These are phyloP conservation scores for Philhelius pedissequus DNA, from an alignment of 2,888 invertebrate species.

Conservation along the genomic window DNA sequence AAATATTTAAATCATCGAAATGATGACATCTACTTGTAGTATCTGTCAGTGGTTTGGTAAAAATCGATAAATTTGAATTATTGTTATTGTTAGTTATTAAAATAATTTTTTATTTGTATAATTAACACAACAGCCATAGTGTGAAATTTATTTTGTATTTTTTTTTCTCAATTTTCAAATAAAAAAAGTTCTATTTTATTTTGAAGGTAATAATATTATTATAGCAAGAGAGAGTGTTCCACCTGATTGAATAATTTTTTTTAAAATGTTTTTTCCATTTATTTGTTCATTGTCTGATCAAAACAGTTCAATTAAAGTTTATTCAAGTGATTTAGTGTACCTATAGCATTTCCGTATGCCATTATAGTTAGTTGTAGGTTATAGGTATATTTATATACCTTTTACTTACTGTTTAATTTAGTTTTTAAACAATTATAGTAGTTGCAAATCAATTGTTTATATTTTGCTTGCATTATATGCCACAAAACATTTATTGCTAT, in stretches of 20 bases:
- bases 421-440: not conserved
- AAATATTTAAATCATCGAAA: not conserved
- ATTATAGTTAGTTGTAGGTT: too few relatives aligned
- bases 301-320: conserved; percentile 62
- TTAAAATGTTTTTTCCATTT: not conserved
- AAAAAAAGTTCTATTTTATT: not conserved
- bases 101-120: not conserved
- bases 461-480: not conserved
- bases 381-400: too few relatives aligned
- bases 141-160: not conserved
- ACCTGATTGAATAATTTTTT: conserved; percentile 5
- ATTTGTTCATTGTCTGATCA: conserved; percentile 8
- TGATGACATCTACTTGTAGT: not conserved
- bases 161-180: not conserved
- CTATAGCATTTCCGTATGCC: conserved; percentile 49
- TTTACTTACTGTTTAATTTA: not conserved
- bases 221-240: not conserved
- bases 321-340: conserved; percentile 54
- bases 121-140: not conserved
- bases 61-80: not conserved
- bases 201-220: not conserved
- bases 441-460: conserved; percentile 8
- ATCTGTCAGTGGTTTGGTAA: not conserved
- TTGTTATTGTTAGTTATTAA: not conserved
- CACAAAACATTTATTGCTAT: not conserved